phyloP scores from a whole-genome alignment of 2,113 vertebrate species.

The Lipotes vexillifer region DNA sequence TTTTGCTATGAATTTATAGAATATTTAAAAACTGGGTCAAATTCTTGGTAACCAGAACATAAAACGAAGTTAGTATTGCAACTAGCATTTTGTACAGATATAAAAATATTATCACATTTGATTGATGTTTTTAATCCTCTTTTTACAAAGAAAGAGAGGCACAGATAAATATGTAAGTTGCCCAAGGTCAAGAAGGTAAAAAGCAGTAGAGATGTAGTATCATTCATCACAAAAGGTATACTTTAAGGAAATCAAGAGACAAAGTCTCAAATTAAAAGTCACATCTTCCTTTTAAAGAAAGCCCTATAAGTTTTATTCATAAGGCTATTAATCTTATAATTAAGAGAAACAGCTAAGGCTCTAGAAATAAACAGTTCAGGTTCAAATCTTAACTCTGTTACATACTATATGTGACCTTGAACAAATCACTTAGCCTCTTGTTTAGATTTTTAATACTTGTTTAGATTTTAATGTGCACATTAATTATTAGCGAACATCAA shows the following conservation, averaged over 20 bases:
- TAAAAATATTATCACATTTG: constrained; percentile 25
- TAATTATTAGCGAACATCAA: not conserved
- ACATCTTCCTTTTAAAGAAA: not conserved
- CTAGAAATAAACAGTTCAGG: not conserved
- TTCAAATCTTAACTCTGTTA: not conserved
- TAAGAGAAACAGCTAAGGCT: not conserved
- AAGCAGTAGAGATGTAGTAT: not conserved
- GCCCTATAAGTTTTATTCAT: not conserved
- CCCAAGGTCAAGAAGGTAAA: not conserved
- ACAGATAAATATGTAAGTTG: not conserved
- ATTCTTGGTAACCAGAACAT: constrained; percentile 43
- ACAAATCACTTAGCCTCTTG: not conserved
- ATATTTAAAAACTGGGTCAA: constrained; percentile 63
- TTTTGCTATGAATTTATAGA: constrained; percentile 56
- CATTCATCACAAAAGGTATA: not conserved
- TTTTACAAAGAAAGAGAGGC: not conserved
- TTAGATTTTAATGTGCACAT: not conserved
- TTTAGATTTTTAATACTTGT: not conserved
- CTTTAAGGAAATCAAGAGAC: not conserved
- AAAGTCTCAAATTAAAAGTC: constrained; percentile 4
- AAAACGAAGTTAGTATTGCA: constrained; percentile 18
- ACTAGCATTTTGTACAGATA: constrained; percentile 14
- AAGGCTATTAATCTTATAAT: not conserved
- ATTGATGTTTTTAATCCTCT: constrained; percentile 3
- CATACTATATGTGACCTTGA: not conserved